phyloP scores from a whole-genome alignment of 2,888 invertebrate species.

The Drosophila peninsularis region DNA sequence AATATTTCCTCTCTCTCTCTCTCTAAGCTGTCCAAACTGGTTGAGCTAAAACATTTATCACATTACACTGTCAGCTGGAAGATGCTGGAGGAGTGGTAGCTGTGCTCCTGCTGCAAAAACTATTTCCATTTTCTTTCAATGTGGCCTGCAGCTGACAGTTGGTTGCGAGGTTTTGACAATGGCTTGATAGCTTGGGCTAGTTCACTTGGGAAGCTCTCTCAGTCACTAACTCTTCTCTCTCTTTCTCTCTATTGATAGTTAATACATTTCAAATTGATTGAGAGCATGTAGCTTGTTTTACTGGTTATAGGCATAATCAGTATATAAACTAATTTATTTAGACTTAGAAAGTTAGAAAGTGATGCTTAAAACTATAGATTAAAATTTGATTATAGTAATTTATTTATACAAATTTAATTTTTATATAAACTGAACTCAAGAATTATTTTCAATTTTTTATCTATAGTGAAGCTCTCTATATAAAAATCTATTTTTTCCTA shows the following conservation, averaged over 20 bases:
- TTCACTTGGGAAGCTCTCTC: not conserved
- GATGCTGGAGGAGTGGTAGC: not conserved
- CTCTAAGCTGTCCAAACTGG: slow-evolving; percentile 26
- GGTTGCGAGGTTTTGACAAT: slow-evolving; percentile 40
- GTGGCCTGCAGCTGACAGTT: slow-evolving; percentile 54
- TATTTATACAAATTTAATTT: too few species aligned
- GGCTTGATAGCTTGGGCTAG: not conserved
- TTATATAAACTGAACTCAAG: too few species aligned
- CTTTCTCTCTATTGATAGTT: too few species aligned
- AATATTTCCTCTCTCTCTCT: not conserved
- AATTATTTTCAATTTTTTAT: too few species aligned
- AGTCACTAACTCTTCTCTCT: not conserved
- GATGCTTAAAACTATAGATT: too few species aligned
- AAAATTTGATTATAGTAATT: too few species aligned
- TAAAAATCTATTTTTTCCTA: too few species aligned
- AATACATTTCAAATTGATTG: slow-evolving; percentile 1
- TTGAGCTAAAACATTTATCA: slow-evolving; percentile 29
- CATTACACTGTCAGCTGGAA: slow-evolving; percentile 10
- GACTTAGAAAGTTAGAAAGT: too few species aligned
- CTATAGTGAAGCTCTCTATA: too few species aligned
- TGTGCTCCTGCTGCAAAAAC: slow-evolving; percentile 23
- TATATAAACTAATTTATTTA: too few species aligned
- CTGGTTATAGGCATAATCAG: too few species aligned
- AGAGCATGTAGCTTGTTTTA: too few species aligned
- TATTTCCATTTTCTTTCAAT: slow-evolving; percentile 44